Evolutionary conservation across 1,140 invertebrate species (phyloP).

Genomic region (Cyrtorhinus lividipennis): DNA sequence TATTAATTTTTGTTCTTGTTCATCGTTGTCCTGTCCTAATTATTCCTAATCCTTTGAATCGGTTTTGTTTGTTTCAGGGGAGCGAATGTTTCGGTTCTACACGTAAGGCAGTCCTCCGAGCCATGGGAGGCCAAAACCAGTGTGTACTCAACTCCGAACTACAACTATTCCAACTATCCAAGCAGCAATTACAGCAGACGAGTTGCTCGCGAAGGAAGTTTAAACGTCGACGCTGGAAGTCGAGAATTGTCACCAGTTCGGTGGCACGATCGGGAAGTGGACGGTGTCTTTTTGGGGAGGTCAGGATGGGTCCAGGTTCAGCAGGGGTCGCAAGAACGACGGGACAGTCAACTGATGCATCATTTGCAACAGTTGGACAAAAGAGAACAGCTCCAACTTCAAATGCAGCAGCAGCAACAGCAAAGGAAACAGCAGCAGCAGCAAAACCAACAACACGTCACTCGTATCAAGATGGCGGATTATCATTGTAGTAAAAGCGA

Average conservation of each 20-base stretch:
- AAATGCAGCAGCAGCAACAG: constrained; percentile 22
- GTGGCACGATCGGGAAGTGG: constrained; percentile 43
- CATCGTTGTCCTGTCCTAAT: no score
- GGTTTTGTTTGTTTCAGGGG: constrained; percentile 34
- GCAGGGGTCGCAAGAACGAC: constrained; percentile 38
- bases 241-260: constrained; percentile 42
- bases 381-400: constrained; percentile 28
- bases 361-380: background rate
- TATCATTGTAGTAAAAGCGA: constrained; percentile 41
- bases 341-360: background rate
- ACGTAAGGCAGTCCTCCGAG: constrained; percentile 38
- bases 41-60: no score
- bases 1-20: no score
- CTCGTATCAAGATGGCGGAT: constrained; percentile 36
- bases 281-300: constrained; percentile 39
- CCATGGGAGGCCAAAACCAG: constrained; percentile 34
- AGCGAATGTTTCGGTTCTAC: constrained; percentile 39
- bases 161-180: constrained; percentile 13
- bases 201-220: constrained; percentile 1
- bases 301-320: constrained; percentile 45
- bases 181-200: constrained; percentile 14
- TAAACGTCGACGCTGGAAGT: constrained; percentile 27
- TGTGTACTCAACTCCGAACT: constrained; percentile 16
- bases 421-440: constrained; percentile 16
- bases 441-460: constrained; percentile 20